These are phyloP conservation scores for Diplodus puntazzo DNA, from an alignment of 2,797 vertebrate genomes.

Conservation along the genomic window DNA sequence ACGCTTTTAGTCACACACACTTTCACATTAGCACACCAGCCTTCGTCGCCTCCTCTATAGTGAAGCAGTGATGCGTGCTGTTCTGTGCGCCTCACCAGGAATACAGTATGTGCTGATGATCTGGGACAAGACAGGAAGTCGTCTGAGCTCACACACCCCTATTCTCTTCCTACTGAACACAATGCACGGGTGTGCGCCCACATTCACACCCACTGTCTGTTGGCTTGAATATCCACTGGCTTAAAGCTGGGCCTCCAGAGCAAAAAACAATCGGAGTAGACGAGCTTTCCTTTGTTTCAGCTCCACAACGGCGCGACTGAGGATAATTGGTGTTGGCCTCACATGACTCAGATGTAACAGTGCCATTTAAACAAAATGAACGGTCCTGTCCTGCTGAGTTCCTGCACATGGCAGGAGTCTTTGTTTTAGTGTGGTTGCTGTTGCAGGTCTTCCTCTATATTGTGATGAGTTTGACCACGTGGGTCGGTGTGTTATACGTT, in stretches of 20 bases:
- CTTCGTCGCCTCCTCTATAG: slow-evolving; percentile 30
- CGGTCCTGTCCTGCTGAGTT: slow-evolving; percentile 46
- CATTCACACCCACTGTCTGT: slow-evolving; percentile 31
- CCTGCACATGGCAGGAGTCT: slow-evolving; percentile 42
- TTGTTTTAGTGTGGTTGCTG: slow-evolving; percentile 38
- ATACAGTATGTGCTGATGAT: slow-evolving; percentile 69
- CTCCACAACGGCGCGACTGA: slow-evolving; percentile 36
- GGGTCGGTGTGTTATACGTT: slow-evolving; percentile 8
- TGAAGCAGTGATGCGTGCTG: slow-evolving; percentile 56
- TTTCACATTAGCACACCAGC: not conserved
- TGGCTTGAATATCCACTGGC: slow-evolving; percentile 51
- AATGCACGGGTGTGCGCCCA: not conserved
- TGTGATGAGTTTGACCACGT: slow-evolving; percentile 31
- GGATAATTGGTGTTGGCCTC: slow-evolving; percentile 69
- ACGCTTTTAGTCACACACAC: slow-evolving; percentile 20
- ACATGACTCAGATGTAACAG: slow-evolving; percentile 54
- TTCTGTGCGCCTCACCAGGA: slow-evolving; percentile 54
- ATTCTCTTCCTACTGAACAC: slow-evolving; percentile 36
- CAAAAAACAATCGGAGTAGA: slow-evolving; percentile 50
- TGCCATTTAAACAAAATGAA: slow-evolving; percentile 53
- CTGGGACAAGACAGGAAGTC: slow-evolving; percentile 62
- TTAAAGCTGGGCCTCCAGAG: slow-evolving; percentile 53
- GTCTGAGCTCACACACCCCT: slow-evolving; percentile 56
- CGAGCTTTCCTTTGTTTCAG: slow-evolving; percentile 64
- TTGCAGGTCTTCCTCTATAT: slow-evolving; percentile 21